A percentile compares a stretch with the other conserved stretches of the same genome.
phyloP scores from a whole-genome alignment of 2,797 vertebrate species.

The Etheostoma nigrum region DNA sequence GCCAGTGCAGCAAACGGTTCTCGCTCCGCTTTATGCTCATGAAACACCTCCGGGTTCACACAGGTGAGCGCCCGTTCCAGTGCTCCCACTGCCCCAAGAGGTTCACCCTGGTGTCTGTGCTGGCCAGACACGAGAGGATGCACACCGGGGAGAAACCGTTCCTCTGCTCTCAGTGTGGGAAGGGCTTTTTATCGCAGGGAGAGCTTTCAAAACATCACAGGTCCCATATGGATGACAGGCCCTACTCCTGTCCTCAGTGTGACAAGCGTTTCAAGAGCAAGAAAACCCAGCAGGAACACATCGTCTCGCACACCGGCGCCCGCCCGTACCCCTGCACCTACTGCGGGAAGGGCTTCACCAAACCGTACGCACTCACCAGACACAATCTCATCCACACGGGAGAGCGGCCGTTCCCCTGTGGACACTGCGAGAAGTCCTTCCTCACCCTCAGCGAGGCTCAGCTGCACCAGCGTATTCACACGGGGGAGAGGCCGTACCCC shows the following conservation, averaged over 20 bases:
- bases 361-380: constrained; percentile 88
- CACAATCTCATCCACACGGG: constrained; percentile 92
- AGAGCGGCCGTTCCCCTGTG: constrained; percentile 88
- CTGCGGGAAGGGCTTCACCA: constrained; percentile 90
- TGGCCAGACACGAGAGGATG: constrained; percentile 84
- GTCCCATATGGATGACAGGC: constrained; percentile 81
- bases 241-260: constrained; percentile 81
- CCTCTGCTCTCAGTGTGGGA: constrained; percentile 86
- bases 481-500: constrained; percentile 83
- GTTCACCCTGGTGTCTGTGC: constrained; percentile 83
- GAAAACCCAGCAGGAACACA: constrained; percentile 85
- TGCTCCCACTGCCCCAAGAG: constrained; percentile 84
- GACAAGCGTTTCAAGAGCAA: constrained; percentile 84
- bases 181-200: constrained; percentile 83
- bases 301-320: constrained; percentile 85
- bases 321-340: constrained; percentile 87
- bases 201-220: constrained; percentile 85
- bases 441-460: constrained; percentile 88
- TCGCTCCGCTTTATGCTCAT: constrained; percentile 78
- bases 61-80: constrained; percentile 80
- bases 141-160: constrained; percentile 87
- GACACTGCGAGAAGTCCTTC: constrained; percentile 89
- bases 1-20: constrained; percentile 81
- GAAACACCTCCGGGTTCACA: constrained; percentile 83
- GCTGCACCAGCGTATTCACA: constrained; percentile 87